A percentile compares a stretch with the other conserved stretches of the same genome.
These are phyloP conservation scores for Catostomus latipinnis DNA, from an alignment of 2,797 vertebrate species.

Conservation along the genomic window DNA sequence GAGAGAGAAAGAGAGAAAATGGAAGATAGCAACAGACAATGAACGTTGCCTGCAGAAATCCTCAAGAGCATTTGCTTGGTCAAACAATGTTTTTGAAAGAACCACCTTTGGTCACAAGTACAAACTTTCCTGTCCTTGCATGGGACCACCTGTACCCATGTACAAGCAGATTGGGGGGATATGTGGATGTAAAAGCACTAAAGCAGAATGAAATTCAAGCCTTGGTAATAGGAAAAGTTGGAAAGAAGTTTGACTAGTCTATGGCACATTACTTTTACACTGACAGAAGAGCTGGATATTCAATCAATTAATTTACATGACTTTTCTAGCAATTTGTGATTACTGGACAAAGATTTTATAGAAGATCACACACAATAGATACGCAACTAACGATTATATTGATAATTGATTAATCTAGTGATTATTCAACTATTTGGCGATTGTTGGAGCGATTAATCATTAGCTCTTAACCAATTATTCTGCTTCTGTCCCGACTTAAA, in stretches of 20 bases:
- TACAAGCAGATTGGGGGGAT: slow-evolving; percentile 50
- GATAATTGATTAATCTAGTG: too few species aligned
- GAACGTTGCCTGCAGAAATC: slow-evolving; percentile 60
- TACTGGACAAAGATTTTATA: too few species aligned
- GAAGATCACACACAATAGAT: too few species aligned
- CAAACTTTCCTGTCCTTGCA: slow-evolving; percentile 65
- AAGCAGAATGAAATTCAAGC: slow-evolving; percentile 25
- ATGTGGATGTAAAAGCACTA: slow-evolving; percentile 32
- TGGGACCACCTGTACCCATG: slow-evolving; percentile 43
- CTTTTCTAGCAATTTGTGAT: too few species aligned
- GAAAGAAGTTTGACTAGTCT: slow-evolving; percentile 26
- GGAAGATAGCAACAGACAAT: slow-evolving; percentile 76
- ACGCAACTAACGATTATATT: too few species aligned
- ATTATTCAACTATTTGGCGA: too few species aligned
- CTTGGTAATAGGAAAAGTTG: background rate
- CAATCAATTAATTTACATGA: too few species aligned
- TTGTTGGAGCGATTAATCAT: too few species aligned
- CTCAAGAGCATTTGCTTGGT: slow-evolving; percentile 46
- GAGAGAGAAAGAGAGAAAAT: slow-evolving; percentile 57
- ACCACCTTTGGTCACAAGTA: slow-evolving; percentile 67
- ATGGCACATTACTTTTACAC: background rate
- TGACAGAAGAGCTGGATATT: background rate
- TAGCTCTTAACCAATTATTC: too few species aligned
- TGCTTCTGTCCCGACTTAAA: too few species aligned
- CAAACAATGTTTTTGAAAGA: slow-evolving; percentile 44